A percentile compares a stretch with the other conserved stretches of the same genome.
Evolutionary conservation across 1,140 invertebrate genomes (phyloP).

Genomic region (Cheumatopsyche charites): DNA sequence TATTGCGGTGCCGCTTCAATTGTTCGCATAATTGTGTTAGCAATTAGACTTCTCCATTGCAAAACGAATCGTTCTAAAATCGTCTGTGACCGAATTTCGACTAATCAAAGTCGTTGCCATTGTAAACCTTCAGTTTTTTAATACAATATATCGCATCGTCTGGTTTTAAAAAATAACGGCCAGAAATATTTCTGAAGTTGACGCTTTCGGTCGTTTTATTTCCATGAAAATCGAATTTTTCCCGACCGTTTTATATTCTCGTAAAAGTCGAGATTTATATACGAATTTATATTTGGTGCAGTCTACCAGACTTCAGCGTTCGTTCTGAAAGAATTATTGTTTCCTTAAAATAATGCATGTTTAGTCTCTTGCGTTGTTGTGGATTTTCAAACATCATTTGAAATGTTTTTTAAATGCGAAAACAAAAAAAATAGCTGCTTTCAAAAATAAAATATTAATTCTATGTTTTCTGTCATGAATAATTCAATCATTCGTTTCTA

Average conservation of each 20-base stretch:
- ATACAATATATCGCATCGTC: too few relatives aligned
- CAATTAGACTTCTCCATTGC: neutral
- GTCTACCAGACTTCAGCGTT: neutral
- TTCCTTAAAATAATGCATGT: slow-evolving; percentile 7
- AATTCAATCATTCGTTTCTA: neutral
- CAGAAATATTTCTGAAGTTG: too few relatives aligned
- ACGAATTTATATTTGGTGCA: neutral
- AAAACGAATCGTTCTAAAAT: neutral
- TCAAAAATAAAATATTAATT: slow-evolving; percentile 7
- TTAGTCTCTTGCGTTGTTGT: neutral
- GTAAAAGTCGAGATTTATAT: slow-evolving; percentile 1
- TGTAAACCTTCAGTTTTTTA: too few relatives aligned
- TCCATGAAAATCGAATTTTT: too few relatives aligned
- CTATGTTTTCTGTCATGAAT: neutral
- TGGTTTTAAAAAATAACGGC: too few relatives aligned
- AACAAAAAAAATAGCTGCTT: neutral
- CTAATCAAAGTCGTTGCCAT: too few relatives aligned
- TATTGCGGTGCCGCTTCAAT: neutral
- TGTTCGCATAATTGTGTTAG: neutral
- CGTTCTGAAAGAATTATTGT: neutral
- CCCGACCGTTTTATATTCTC: neutral
- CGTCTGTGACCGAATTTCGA: neutral
- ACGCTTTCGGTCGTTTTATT: too few relatives aligned
- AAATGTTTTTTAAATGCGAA: neutral
- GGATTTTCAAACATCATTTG: too few relatives aligned